phyloP scores from a whole-genome alignment of 1,140 invertebrate genomes.

The Sitophilus oryzae region DNA sequence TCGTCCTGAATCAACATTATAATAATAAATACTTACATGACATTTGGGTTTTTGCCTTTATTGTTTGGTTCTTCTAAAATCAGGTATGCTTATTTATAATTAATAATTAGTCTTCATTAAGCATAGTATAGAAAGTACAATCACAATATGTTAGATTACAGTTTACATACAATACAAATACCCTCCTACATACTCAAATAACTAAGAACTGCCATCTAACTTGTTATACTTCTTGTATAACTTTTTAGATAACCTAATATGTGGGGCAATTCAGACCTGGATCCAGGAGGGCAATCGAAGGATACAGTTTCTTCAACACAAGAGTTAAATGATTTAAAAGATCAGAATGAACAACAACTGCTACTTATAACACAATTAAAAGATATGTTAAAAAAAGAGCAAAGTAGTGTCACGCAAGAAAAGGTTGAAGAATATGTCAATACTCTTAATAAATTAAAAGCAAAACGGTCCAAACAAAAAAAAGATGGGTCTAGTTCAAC shows the following conservation, averaged over 20 bases:
- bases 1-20: not conserved
- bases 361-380: constrained; percentile 41
- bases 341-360: constrained; percentile 42
- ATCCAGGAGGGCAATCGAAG: constrained; percentile 32
- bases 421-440: constrained; percentile 43
- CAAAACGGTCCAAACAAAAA: constrained; percentile 34
- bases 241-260: constrained; percentile 25
- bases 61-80: no score
- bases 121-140: no score
- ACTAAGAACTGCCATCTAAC: not conserved
- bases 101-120: no score
- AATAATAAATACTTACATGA: not conserved
- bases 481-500: constrained; percentile 23
- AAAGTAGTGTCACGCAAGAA: constrained; percentile 38
- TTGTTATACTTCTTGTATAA: not conserved
- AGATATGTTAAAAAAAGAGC: constrained; percentile 44
- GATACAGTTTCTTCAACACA: constrained; percentile 1
- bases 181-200: not conserved
- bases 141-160: no score
- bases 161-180: not conserved
- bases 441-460: constrained; percentile 37
- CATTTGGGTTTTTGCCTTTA: not conserved
- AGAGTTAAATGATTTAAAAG: constrained; percentile 39
- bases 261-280: constrained; percentile 34
- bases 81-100: no score